A percentile compares a stretch with the other conserved stretches of the same genome.
phyloP scores from a whole-genome alignment of 2,113 vertebrate genomes.

The Nothocercus nigrocapillus region DNA sequence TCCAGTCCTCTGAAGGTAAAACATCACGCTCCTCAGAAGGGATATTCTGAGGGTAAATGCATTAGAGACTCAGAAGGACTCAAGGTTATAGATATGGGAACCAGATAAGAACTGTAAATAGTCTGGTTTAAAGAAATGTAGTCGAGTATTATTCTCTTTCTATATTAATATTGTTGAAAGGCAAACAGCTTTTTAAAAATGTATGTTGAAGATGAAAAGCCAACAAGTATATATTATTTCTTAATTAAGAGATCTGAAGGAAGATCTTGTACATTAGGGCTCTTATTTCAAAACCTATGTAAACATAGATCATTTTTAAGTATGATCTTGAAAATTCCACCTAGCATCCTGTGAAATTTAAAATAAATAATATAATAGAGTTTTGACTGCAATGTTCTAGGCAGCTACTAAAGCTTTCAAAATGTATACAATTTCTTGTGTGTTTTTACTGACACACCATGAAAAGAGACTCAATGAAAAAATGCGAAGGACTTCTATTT shows the following conservation, averaged over 20 bases:
- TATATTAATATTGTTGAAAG: not conserved
- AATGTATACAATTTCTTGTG: not conserved
- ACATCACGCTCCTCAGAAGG: not conserved
- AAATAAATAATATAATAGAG: not conserved
- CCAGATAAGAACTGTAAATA: not conserved
- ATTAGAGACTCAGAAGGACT: not conserved
- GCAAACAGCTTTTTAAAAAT: not conserved
- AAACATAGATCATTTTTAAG: not conserved
- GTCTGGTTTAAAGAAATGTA: not conserved
- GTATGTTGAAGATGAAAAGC: not conserved
- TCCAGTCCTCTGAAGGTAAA: not conserved
- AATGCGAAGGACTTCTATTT: not conserved
- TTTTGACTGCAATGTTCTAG: not conserved
- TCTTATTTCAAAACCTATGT: not conserved
- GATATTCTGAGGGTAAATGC: not conserved
- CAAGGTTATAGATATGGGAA: not conserved
- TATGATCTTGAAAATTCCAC: not conserved
- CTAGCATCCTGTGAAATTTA: not conserved
- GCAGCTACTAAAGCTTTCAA: conserved; percentile 1
- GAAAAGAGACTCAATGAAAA: conserved; percentile 13
- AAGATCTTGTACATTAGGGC: not conserved
- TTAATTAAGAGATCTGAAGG: not conserved
- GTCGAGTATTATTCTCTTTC: not conserved
- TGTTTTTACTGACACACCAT: not conserved
- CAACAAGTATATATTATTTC: not conserved